A percentile compares a stretch with the other conserved stretches of the same genome.
phyloP scores from a whole-genome alignment of 2,797 vertebrate species.

The Prunella strophiata region DNA sequence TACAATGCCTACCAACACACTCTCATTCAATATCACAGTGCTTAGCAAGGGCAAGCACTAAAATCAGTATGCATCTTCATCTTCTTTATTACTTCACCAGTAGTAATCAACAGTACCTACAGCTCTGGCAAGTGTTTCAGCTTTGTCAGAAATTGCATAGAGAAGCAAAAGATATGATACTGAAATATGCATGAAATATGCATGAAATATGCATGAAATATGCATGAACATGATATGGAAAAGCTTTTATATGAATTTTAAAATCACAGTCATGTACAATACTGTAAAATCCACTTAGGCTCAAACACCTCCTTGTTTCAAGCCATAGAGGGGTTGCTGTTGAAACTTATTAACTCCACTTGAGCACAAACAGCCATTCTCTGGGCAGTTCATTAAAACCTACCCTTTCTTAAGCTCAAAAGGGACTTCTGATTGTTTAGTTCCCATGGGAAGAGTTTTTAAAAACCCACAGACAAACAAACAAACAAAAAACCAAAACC shows the following conservation, averaged over 20 bases:
- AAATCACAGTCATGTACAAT: not conserved
- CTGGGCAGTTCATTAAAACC: conserved; percentile 54
- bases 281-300: conserved; percentile 16
- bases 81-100: not conserved
- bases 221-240: not conserved
- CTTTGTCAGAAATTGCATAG: not conserved
- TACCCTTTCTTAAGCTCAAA: not conserved
- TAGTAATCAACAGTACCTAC: not conserved
- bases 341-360: conserved; percentile 45
- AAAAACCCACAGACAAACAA: not conserved
- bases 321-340: not conserved
- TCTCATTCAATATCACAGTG: not conserved
- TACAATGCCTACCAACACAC: not conserved
- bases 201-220: not conserved
- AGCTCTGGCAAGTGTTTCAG: not conserved
- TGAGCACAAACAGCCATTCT: conserved; percentile 41
- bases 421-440: conserved; percentile 23
- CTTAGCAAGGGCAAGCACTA: not conserved
- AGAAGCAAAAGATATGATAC: not conserved
- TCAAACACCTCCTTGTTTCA: conserved; percentile 25
- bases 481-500: not conserved
- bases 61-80: not conserved
- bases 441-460: not conserved
- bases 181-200: not conserved
- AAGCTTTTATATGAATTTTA: conserved; percentile 37